These are phyloP conservation scores for Tupaia tana DNA, from an alignment of 2,113 vertebrate genomes.

Conservation along the genomic window DNA sequence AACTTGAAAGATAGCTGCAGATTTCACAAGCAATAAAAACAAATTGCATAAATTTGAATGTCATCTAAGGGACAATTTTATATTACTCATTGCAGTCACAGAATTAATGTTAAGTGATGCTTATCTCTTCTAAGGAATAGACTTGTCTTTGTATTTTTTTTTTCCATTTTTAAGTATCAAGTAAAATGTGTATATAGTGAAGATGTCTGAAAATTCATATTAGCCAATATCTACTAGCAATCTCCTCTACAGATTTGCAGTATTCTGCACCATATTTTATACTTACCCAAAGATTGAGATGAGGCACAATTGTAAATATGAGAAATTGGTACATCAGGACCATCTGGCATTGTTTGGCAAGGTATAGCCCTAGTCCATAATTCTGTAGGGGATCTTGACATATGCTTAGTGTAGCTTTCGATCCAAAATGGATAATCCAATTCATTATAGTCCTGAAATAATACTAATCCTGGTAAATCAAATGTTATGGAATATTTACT, in stretches of 20 bases:
- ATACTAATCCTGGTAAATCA: not conserved
- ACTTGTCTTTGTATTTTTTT: not conserved
- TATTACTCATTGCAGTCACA: not conserved
- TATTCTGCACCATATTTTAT: not conserved
- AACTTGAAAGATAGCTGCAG: not conserved
- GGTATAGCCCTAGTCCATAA: not conserved
- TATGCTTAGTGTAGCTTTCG: not conserved
- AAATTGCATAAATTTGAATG: not conserved
- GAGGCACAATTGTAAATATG: not conserved
- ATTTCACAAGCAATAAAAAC: not conserved
- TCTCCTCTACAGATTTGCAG: not conserved
- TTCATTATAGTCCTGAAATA: not conserved
- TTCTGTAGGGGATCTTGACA: not conserved
- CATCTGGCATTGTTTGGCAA: slow-evolving; percentile 31
- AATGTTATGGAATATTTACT: not conserved
- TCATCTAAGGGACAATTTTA: not conserved
- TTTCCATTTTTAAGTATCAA: not conserved
- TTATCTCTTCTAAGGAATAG: not conserved
- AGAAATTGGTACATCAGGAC: not conserved
- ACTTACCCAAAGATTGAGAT: slow-evolving; percentile 20
- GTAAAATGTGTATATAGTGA: not conserved
- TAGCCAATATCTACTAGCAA: not conserved
- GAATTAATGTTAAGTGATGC: not conserved
- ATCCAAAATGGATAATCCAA: slow-evolving; percentile 2
- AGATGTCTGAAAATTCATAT: not conserved